phyloP scores from a whole-genome alignment of 2,888 invertebrate species.

The Harmothoe impar region DNA sequence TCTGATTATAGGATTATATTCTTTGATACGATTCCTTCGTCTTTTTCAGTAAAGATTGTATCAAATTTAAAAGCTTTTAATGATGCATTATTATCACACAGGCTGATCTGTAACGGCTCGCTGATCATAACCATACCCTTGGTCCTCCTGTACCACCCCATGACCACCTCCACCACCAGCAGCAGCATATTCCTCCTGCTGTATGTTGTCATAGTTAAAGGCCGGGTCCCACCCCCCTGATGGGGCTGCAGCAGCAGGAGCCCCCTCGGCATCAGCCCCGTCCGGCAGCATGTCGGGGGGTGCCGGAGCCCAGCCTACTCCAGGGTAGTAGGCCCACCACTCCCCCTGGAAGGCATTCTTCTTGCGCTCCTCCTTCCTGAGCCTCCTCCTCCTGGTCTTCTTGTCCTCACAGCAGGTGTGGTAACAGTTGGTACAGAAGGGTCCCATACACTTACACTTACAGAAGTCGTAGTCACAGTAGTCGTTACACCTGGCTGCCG shows the following conservation, averaged over 20 bases:
- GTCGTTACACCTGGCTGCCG: slow-evolving; percentile 16
- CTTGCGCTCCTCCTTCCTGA: background rate
- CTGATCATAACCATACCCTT: background rate
- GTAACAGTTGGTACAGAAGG: background rate
- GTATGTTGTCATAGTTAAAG: background rate
- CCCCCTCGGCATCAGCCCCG: background rate
- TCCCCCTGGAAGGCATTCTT: background rate
- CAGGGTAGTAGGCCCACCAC: slow-evolving; percentile 53
- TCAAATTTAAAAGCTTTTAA: too few relatives aligned
- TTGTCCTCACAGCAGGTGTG: background rate
- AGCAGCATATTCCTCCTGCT: background rate
- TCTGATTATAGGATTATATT: too few relatives aligned
- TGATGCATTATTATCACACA: too few relatives aligned
- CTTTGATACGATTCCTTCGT: too few relatives aligned
- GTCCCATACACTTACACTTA: background rate
- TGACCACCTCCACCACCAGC: background rate
- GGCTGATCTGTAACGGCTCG: too few relatives aligned
- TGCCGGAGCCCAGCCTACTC: slow-evolving; percentile 32
- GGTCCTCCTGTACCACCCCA: background rate
- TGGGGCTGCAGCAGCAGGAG: background rate
- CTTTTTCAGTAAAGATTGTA: too few relatives aligned
- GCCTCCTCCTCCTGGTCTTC: background rate
- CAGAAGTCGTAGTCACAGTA: slow-evolving; percentile 49
- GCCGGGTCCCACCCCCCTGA: background rate
- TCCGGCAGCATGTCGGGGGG: slow-evolving; percentile 12